phyloP scores from a whole-genome alignment of 2,888 invertebrate species.

The Cynaeus angustus region DNA sequence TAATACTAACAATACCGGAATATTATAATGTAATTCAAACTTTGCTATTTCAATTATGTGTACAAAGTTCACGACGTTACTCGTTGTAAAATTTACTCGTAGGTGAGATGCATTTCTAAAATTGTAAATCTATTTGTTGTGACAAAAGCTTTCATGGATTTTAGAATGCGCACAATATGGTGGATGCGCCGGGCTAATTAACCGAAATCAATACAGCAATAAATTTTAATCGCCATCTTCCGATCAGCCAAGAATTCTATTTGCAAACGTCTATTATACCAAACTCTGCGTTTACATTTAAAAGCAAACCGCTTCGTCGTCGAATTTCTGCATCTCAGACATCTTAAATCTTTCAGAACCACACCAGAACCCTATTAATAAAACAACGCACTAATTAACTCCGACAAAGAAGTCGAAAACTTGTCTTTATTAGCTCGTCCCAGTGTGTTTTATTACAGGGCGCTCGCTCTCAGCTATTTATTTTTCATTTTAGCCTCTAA shows the following conservation, averaged over 20 bases:
- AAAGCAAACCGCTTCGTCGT: slow-evolving; percentile 10
- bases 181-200: background rate
- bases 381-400: slow-evolving; percentile 59
- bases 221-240: background rate
- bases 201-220: background rate
- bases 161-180: no score
- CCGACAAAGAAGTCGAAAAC: slow-evolving; percentile 47
- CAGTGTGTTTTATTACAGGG: slow-evolving; percentile 40
- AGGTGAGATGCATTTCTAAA: no score
- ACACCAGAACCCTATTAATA: slow-evolving; percentile 58
- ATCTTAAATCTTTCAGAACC: slow-evolving; percentile 59
- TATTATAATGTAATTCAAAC: background rate
- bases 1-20: background rate
- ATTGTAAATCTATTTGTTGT: no score
- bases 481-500: slow-evolving; percentile 41
- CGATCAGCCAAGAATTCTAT: background rate
- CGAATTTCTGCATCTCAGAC: slow-evolving; percentile 48
- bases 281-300: no score
- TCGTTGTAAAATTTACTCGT: background rate
- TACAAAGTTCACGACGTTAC: background rate
- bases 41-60: background rate
- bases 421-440: slow-evolving; percentile 48
- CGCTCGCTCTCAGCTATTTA: slow-evolving; percentile 39
- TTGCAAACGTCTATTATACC: background rate
- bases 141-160: no score